Evolutionary conservation across 2,113 vertebrate species (phyloP).

Genomic region (Pungitius pungitius): DNA sequence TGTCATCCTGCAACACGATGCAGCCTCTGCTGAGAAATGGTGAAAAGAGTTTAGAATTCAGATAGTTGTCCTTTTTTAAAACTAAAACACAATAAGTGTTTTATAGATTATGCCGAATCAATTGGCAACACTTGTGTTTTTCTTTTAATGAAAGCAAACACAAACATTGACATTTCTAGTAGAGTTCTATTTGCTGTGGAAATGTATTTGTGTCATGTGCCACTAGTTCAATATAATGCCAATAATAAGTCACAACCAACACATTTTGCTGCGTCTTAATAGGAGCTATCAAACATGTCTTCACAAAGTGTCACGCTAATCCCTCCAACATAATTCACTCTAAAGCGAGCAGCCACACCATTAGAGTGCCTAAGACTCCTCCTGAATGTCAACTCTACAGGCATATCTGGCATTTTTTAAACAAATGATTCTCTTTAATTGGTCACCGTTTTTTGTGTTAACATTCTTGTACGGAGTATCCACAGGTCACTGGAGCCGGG

Average conservation of each 20-base stretch:
- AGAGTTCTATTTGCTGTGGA: not conserved
- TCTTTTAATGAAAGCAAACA: not conserved
- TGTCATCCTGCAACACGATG: conserved; percentile 22
- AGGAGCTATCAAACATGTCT: not conserved
- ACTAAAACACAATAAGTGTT: conserved; percentile 9
- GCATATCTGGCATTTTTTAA: not conserved
- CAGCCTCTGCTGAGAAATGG: conserved; percentile 10
- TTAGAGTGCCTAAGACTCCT: not conserved
- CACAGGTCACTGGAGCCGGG: not conserved
- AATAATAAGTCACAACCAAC: not conserved
- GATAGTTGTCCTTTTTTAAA: conserved; percentile 23
- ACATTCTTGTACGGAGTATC: conserved; percentile 6
- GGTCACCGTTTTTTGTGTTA: not conserved
- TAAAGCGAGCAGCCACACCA: not conserved
- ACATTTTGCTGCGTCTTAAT: not conserved
- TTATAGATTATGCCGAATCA: not conserved
- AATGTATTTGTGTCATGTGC: not conserved
- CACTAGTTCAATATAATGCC: not conserved
- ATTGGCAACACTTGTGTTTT: not conserved
- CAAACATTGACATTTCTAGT: not conserved
- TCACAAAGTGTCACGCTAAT: not conserved
- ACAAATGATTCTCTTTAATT: not conserved
- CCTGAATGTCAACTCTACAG: not conserved
- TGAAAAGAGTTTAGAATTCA: conserved; percentile 12
- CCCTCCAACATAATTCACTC: not conserved